Conservation (phyloP, 2,113 vertebrate species). For the Oryctolagus cuniculus region mOryCun1.1 NC_091442.1:100138501-100139000, state of each 20-base stretch:
- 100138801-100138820: conserved; percentile 51
- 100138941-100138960: neutral
- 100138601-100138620: conserved; percentile 55
- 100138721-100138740: neutral
- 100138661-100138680: neutral
- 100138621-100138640: neutral
- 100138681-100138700: fast-evolving
- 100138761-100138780: conserved; percentile 49
- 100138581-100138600: conserved; percentile 32
- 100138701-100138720: neutral
- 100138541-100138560: neutral
- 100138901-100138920: neutral
- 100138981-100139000: neutral
- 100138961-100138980: neutral
- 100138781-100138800: conserved; percentile 30
- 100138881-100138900: neutral
- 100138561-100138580: neutral
- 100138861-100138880: neutral
- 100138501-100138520: conserved; percentile 1
- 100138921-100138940: neutral
- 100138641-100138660: conserved; percentile 66
- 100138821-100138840: neutral
- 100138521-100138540: neutral
- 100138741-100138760: neutral
- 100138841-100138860: neutral